Base-by-base conservation (phyloP, 2,888 invertebrate species). In the Xestia ashworthii region DNA sequence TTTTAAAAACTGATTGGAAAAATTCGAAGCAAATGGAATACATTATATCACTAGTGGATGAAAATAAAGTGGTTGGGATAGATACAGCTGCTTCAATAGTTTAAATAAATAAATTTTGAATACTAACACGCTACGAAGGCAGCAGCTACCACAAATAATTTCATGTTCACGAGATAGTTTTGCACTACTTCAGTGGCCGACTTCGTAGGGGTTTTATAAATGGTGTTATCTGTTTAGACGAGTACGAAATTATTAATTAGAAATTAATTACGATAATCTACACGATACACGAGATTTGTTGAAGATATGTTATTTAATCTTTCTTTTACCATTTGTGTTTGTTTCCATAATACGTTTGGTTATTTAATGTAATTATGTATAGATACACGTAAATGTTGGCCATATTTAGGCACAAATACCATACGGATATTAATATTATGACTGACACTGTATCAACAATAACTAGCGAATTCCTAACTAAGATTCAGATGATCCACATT, bases 61-160 rank as follows among this genome's bases (percentile, higher is more conserved):
- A 53, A 32, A 60, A 41, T 41, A 41, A 46, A 50, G 32, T 44
- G 22, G 8, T 8, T 53, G 32, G 0, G 3, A n/a, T 64, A 32
- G 32, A 58, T 58, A n/a, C n/a, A 55, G 6, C 25, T 38, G 50
- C 14, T 64, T 32, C 19, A 62, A 62, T 4, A 38, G 38, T 62
- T 60, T 11, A 38, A 38, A 14, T 22, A 8, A 65, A 32, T 55
- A 41, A 78, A 65, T n/a, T 1, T 25, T 22, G n/a, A 53, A 38
- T 90, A 93, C 92, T 89, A 78, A 94, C 93, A 81, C 58, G 91
- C 89, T 67, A 90, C 72, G 44, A 89, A 78, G n/a, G 89, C 90
- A 58, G 89, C 88, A 60, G 92, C 78, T 38, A 91, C 82, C 71
- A 92, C 86, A 9, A 92, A 75, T 53, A 91, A 71, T 85, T 93